Conservation (phyloP, 2,797 vertebrate species). For the Pipistrellus nathusii region DNA sequence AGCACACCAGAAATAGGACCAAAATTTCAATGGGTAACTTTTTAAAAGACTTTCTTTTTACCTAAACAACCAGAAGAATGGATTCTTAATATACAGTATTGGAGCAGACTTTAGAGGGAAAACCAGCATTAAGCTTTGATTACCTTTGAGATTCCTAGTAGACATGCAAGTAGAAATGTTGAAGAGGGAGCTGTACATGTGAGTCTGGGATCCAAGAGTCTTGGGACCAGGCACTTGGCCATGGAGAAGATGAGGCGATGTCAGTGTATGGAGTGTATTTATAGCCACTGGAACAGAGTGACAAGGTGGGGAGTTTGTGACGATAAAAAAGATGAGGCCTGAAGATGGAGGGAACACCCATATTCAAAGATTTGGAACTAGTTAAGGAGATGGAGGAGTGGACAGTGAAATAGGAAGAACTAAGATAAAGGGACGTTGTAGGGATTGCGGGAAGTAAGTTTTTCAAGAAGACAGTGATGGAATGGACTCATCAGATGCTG, state of each 20-base stretch:
- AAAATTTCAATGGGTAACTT: slow-evolving; percentile 45
- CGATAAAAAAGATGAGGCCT: background rate
- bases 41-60: background rate
- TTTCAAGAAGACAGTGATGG: background rate
- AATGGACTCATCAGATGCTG: background rate
- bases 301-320: background rate
- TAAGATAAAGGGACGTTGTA: background rate
- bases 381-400: background rate
- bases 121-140: background rate
- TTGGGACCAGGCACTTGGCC: background rate
- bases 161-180: background rate
- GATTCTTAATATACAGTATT: background rate
- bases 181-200: background rate
- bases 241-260: background rate
- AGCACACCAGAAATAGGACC: background rate
- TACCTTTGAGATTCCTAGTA: background rate
- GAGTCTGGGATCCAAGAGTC: background rate
- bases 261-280: background rate
- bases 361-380: background rate
- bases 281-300: background rate
- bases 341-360: background rate
- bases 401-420: background rate
- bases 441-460: background rate
- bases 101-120: slow-evolving; percentile 1
- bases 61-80: background rate